Conservation (phyloP, 2,888 invertebrate species). For the Lasioglossum vierecki region DNA sequence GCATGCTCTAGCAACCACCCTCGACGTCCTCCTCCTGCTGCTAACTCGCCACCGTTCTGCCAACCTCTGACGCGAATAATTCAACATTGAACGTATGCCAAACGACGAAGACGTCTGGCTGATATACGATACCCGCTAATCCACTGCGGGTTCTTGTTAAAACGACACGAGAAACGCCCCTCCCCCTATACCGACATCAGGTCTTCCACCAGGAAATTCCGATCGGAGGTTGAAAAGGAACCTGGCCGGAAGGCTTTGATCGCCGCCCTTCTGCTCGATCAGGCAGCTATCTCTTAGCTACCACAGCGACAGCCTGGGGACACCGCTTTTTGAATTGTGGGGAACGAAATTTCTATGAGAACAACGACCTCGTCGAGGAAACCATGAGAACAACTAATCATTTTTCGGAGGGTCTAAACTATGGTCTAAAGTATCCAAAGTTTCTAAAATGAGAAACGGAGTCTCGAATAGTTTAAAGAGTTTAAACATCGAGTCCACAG, state of each 20-base stretch:
- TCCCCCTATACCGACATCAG: too few relatives aligned
- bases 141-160: slow-evolving; percentile 42
- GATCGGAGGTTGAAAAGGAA: slow-evolving; percentile 20
- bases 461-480: too few relatives aligned
- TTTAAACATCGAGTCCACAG: too few relatives aligned
- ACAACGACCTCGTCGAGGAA: background rate
- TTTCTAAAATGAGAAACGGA: background rate
- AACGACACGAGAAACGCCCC: slow-evolving; percentile 5
- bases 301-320: background rate
- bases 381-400: background rate
- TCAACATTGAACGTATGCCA: slow-evolving; percentile 62
- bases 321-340: background rate
- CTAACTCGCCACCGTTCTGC: background rate
- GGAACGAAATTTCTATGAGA: background rate
- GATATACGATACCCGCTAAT: slow-evolving; percentile 43
- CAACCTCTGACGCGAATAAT: slow-evolving; percentile 37
- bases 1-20: background rate
- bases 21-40: background rate
- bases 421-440: background rate
- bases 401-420: background rate
- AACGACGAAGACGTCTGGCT: slow-evolving; percentile 28
- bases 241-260: slow-evolving; percentile 35
- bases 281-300: slow-evolving; percentile 14
- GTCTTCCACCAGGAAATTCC: slow-evolving; percentile 26
- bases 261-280: slow-evolving; percentile 16